Evolutionary conservation across 2,113 vertebrate genomes (phyloP).

Genomic region (Harpagus bidentatus): DNA sequence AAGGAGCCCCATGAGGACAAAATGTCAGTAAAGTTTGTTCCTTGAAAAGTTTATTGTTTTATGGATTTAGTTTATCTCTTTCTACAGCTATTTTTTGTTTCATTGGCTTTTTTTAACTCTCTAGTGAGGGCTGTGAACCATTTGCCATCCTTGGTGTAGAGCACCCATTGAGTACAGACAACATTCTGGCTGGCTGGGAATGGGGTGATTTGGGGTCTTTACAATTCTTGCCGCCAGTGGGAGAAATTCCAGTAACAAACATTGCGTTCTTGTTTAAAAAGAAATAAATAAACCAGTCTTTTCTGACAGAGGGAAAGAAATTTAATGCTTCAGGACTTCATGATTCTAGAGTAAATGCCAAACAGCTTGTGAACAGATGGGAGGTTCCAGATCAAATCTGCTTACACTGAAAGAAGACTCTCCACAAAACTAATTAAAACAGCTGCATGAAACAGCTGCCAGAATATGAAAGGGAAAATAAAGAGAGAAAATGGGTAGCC

Average conservation of each 20-base stretch:
- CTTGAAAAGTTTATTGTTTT: neutral
- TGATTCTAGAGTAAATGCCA: slow-evolving; percentile 18
- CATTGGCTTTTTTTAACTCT: neutral
- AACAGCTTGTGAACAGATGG: slow-evolving; percentile 34
- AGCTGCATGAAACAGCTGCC: neutral
- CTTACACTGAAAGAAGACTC: slow-evolving; percentile 7
- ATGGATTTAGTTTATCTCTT: neutral
- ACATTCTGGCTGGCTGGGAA: neutral
- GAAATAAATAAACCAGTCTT: neutral
- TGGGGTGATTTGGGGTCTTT: neutral
- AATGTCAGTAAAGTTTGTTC: neutral
- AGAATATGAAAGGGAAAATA: neutral
- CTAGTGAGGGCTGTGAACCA: neutral
- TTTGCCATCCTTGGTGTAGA: neutral
- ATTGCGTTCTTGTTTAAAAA: neutral
- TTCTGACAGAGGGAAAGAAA: neutral
- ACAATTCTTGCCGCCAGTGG: neutral
- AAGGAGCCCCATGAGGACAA: neutral
- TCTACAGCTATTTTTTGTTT: neutral
- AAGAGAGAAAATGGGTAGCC: neutral
- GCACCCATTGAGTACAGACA: neutral
- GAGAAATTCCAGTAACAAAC: neutral
- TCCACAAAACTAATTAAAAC: slow-evolving; percentile 12
- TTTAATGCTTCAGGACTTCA: neutral
- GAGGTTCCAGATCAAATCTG: slow-evolving; percentile 35